Conservation (phyloP, 2,888 invertebrate genomes). For the Anodontia alba region DNA sequence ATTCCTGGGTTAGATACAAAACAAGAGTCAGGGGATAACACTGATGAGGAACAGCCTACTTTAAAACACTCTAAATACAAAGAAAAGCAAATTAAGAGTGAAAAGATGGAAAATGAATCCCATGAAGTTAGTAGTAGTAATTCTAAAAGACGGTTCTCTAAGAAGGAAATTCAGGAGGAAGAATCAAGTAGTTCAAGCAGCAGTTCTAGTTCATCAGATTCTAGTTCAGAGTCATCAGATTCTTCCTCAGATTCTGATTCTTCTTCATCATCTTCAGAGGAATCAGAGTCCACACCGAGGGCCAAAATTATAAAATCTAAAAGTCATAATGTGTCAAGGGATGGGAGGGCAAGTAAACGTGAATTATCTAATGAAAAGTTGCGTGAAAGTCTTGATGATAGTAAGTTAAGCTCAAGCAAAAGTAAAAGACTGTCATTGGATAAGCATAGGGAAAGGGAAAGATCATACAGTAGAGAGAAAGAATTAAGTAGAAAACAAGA, state of each 20-base stretch:
- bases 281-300: not conserved
- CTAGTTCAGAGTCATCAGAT: constrained; percentile 39
- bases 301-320: constrained; percentile 35
- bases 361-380: not conserved
- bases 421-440: constrained; percentile 14
- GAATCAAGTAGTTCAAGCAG: constrained; percentile 43
- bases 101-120: constrained; percentile 26
- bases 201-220: constrained; percentile 44
- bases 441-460: constrained; percentile 16
- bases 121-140: constrained; percentile 35
- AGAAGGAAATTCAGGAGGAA: constrained; percentile 4
- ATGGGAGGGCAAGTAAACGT: constrained; percentile 27
- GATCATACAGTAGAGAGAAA: constrained; percentile 57
- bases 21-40: constrained; percentile 13
- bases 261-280: not conserved
- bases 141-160: constrained; percentile 26
- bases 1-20: constrained; percentile 74
- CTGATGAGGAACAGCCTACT: constrained; percentile 22
- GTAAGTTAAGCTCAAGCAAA: constrained; percentile 22
- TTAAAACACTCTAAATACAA: constrained; percentile 31
- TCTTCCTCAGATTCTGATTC: constrained; percentile 28
- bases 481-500: constrained; percentile 39
- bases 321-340: constrained; percentile 20
- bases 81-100: constrained; percentile 39
- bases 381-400: not conserved